These are phyloP conservation scores for Riptortus pedestris DNA, from an alignment of 1,140 invertebrate genomes.

Conservation along the genomic window DNA sequence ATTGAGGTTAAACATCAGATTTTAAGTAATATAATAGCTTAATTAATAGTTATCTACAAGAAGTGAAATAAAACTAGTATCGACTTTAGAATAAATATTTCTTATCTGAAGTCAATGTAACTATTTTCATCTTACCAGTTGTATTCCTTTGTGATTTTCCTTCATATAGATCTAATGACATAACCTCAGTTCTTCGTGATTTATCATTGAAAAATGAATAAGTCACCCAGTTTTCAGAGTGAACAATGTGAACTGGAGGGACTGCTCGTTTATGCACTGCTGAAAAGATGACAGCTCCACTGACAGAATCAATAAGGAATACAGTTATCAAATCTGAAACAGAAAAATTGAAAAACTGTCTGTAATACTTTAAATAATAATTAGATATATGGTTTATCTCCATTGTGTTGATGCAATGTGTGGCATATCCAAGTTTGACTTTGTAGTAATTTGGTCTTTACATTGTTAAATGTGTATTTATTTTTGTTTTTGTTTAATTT, in stretches of 20 bases:
- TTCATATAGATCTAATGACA: conserved; percentile 89
- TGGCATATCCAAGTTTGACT: no score
- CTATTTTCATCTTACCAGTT: conserved; percentile 45
- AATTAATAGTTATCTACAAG: background rate
- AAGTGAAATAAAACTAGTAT: background rate
- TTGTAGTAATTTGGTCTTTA: no score
- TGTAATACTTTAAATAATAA: background rate
- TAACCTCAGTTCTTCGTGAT: conserved; percentile 78
- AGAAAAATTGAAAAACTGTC: background rate
- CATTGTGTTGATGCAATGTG: no score
- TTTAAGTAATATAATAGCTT: background rate
- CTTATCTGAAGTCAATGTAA: no score
- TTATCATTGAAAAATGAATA: conserved; percentile 94
- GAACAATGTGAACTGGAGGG: conserved; percentile 77
- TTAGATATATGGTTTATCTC: no score
- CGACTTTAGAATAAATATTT: no score
- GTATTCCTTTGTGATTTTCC: conserved; percentile 77
- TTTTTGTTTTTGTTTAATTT: no score
- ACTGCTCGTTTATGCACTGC: conserved; percentile 66
- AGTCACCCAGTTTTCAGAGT: conserved; percentile 95
- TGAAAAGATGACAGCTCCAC: conserved; percentile 63
- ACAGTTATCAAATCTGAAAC: conserved; percentile 59
- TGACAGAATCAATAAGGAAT: conserved; percentile 84
- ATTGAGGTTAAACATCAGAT: background rate
- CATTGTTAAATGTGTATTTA: no score